phyloP scores from a whole-genome alignment of 2,888 invertebrate genomes.

The Papilio demoleus region DNA sequence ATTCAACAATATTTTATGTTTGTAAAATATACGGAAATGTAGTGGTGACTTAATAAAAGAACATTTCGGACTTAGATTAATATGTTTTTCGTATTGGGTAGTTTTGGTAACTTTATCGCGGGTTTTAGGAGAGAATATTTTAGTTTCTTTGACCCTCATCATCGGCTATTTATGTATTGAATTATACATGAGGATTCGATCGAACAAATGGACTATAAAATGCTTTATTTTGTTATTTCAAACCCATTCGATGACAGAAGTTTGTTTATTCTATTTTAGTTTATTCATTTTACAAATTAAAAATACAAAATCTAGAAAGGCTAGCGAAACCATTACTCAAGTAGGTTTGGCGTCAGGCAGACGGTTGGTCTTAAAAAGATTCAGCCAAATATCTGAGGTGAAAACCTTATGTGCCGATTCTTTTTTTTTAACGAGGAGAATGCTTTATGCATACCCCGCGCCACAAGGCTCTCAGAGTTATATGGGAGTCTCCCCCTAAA shows the following conservation, averaged over 20 bases:
- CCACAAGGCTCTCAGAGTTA: no score
- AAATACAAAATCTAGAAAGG: no score
- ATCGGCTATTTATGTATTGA: conserved; percentile 24
- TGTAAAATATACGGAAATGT: conserved; percentile 8
- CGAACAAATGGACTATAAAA: conserved; percentile 22
- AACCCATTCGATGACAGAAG: not conserved
- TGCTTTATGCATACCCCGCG: no score
- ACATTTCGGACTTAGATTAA: conserved; percentile 16
- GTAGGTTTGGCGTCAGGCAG: no score
- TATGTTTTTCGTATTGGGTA: conserved; percentile 10
- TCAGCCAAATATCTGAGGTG: no score
- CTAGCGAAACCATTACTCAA: no score
- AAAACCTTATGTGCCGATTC: no score
- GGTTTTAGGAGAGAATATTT: conserved; percentile 21
- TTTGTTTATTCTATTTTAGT: not conserved
- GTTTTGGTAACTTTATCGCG: conserved; percentile 24
- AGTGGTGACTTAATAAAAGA: not conserved
- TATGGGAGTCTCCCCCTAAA: no score
- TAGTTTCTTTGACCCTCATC: conserved; percentile 27
- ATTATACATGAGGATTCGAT: conserved; percentile 19
- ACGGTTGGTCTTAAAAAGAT: no score
- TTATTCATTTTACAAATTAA: not conserved
- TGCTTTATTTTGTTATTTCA: not conserved
- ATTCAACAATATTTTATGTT: conserved; percentile 12
- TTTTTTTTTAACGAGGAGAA: no score